phyloP scores from a whole-genome alignment of 1,140 invertebrate species.

The Chironomus striatipennis region DNA sequence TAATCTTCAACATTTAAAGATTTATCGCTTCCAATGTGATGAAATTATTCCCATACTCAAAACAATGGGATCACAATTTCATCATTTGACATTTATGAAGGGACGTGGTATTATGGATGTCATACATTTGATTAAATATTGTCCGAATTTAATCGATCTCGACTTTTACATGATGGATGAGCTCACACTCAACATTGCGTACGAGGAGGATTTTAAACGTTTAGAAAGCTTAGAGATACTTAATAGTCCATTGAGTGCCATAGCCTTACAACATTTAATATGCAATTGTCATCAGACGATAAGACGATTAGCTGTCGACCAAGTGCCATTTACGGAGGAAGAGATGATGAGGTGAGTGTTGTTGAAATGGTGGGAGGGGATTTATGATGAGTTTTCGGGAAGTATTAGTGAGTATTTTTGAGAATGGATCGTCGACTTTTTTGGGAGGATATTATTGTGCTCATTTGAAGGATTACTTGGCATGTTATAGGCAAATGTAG shows the following conservation, averaged over 20 bases:
- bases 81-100: conserved; percentile 51
- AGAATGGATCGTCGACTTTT: no score
- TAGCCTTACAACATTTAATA: conserved; percentile 48
- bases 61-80: conserved; percentile 46
- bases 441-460: no score
- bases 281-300: conserved; percentile 45
- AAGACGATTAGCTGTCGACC: conserved; percentile 50
- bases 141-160: conserved; percentile 46
- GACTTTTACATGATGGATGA: conserved; percentile 54
- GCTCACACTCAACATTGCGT: conserved; percentile 36
- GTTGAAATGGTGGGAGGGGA: conserved; percentile 25
- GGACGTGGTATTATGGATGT: conserved; percentile 49
- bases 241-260: conserved; percentile 47
- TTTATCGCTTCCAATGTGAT: conserved; percentile 50
- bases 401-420: no score
- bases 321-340: conserved; percentile 42
- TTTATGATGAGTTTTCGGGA: no score
- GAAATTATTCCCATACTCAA: conserved; percentile 50
- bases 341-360: conserved; percentile 50
- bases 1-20: conserved; percentile 47
- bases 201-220: conserved; percentile 48
- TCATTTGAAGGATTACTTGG: no score
- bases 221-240: conserved; percentile 53
- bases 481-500: no score
- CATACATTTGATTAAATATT: conserved; percentile 47